Percentiles rank a stretch among this genome's conserved stretches.
Evolutionary conservation across 2,797 vertebrate species (phyloP).

Genomic region (Oryzias dopingdopingensis): DNA sequence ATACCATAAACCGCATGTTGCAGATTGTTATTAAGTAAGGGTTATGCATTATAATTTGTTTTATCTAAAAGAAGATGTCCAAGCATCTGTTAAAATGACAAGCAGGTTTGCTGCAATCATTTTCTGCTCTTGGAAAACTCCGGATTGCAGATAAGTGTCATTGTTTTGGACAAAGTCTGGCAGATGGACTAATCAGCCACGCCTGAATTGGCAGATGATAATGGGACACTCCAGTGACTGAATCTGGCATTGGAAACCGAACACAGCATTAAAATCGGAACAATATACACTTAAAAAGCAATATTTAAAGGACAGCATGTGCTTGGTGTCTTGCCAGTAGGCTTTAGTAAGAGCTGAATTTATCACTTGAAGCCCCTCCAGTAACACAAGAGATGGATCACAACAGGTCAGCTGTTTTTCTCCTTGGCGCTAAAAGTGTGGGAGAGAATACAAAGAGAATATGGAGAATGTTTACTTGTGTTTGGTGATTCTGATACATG

Average conservation of each 20-base stretch:
- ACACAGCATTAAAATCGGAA: conserved; percentile 52
- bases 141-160: conserved; percentile 20
- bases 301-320: conserved; percentile 65
- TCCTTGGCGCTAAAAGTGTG: conserved; percentile 36
- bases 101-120: conserved; percentile 7
- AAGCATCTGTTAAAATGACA: conserved; percentile 3
- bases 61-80: not conserved
- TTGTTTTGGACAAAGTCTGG: conserved; percentile 26
- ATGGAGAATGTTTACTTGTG: conserved; percentile 38
- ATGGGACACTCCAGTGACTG: conserved; percentile 46
- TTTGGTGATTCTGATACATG: conserved; percentile 34
- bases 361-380: conserved; percentile 57
- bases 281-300: conserved; percentile 63
- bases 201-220: conserved; percentile 49
- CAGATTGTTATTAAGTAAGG: too few species aligned
- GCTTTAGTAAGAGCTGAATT: conserved; percentile 62
- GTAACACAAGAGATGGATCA: conserved; percentile 60
- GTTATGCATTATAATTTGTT: not conserved
- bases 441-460: conserved; percentile 25
- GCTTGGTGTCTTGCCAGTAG: conserved; percentile 58
- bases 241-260: conserved; percentile 47
- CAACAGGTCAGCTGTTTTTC: conserved; percentile 51
- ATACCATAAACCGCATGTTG: too few species aligned
- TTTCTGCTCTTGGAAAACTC: conserved; percentile 14
- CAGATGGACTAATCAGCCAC: conserved; percentile 48